A percentile compares a stretch with the other conserved stretches of the same genome.
Conservation (phyloP, 2,113 vertebrate species). For the Daboia siamensis region DNA sequence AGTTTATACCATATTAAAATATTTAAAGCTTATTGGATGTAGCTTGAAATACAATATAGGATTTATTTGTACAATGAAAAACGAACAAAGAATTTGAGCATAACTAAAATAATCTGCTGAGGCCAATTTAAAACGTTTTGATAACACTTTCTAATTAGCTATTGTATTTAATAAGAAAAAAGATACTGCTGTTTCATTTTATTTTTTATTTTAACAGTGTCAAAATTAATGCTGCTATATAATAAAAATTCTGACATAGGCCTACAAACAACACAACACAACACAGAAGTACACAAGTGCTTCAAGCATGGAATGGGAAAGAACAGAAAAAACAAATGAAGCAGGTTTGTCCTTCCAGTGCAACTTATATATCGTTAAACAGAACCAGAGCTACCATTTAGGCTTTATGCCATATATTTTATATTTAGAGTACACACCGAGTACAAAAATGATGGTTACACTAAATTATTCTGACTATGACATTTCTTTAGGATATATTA, state of each 20-base stretch:
- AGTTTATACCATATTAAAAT: neutral
- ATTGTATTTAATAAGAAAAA: slow-evolving; percentile 42
- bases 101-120: neutral
- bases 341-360: slow-evolving; percentile 40
- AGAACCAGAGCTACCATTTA: slow-evolving; percentile 30
- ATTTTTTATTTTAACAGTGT: slow-evolving; percentile 32
- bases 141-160: slow-evolving; percentile 18
- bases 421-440: slow-evolving; percentile 33
- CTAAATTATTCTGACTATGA: slow-evolving; percentile 24
- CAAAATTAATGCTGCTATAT: slow-evolving; percentile 5
- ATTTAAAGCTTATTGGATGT: neutral
- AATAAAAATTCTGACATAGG: slow-evolving; percentile 30
- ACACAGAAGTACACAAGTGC: slow-evolving; percentile 15
- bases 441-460: slow-evolving; percentile 25
- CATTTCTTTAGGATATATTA: slow-evolving; percentile 2
- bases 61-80: neutral
- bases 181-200: slow-evolving; percentile 55
- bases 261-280: neutral
- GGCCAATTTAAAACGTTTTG: neutral
- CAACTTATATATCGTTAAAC: slow-evolving; percentile 34
- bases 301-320: slow-evolving; percentile 40
- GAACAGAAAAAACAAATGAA: slow-evolving; percentile 44
- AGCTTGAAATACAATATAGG: neutral
- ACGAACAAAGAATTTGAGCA: neutral
- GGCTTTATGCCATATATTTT: slow-evolving; percentile 28